These are phyloP conservation scores for Pterostichus niger DNA, from an alignment of 2,888 invertebrate genomes.

Conservation along the genomic window DNA sequence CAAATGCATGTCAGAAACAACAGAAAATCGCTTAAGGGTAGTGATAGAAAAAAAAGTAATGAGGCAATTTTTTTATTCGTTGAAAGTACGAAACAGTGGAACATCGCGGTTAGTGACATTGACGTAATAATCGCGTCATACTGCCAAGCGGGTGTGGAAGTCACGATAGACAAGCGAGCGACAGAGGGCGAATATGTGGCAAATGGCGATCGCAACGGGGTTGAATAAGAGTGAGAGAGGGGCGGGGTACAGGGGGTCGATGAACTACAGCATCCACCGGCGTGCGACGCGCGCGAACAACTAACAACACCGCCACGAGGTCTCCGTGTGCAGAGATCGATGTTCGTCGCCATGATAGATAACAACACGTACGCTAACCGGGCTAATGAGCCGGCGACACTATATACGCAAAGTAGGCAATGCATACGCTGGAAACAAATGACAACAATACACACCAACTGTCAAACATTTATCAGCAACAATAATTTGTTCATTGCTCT, in stretches of 20 bases:
- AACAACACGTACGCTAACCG: constrained; percentile 55
- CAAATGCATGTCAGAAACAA: no score
- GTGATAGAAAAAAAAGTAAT: no score
- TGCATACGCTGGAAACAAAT: constrained; percentile 12
- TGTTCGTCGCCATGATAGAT: constrained; percentile 63
- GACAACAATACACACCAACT: background rate
- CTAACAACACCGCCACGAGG: constrained; percentile 32
- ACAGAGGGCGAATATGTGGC: constrained; percentile 49
- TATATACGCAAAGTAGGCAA: constrained; percentile 26
- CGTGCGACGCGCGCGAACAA: constrained; percentile 52
- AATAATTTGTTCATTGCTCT: background rate
- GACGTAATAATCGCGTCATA: background rate
- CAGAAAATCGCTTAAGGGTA: background rate
- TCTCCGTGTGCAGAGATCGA: constrained; percentile 47
- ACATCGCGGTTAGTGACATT: background rate
- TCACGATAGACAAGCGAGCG: constrained; percentile 5
- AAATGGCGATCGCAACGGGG: constrained; percentile 54
- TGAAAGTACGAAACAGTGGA: background rate
- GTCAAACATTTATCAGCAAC: constrained; percentile 5
- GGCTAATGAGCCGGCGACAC: constrained; percentile 37
- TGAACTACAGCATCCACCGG: constrained; percentile 53
- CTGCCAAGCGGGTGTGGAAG: background rate
- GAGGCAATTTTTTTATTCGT: background rate
- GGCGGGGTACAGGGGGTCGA: constrained; percentile 54
- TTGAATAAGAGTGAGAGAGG: constrained; percentile 8